Percentiles rank a stretch among this genome's conserved stretches.
phyloP scores from a whole-genome alignment of 2,797 vertebrate genomes.

The Falco cherrug region DNA sequence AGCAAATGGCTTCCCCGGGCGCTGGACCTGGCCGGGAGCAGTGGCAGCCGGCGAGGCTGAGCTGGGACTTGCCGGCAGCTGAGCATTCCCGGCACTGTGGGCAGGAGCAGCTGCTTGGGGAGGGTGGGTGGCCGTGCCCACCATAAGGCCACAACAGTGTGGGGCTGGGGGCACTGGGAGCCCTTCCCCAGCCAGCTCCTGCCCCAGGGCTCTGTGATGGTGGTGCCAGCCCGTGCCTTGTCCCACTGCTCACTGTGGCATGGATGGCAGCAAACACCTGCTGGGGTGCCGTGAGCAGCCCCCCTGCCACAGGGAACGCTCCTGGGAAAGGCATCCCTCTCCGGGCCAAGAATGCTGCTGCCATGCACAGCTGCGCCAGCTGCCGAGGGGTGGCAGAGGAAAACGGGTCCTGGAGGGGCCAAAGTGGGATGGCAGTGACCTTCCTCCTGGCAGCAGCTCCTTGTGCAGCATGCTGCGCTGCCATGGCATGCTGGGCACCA shows the following conservation, averaged over 20 bases:
- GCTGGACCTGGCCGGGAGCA: not conserved
- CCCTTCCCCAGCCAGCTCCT: rapidly evolving
- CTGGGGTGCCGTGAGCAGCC: rapidly evolving
- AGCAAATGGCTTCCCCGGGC: not conserved
- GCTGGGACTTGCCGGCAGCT: not conserved
- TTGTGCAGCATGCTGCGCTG: rapidly evolving
- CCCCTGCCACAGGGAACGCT: not conserved
- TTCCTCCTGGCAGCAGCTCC: not conserved
- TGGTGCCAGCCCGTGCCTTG: rapidly evolving
- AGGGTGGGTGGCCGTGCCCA: rapidly evolving
- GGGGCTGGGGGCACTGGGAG: too few relatives aligned
- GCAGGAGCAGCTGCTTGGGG: not conserved
- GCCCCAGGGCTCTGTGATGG: rapidly evolving
- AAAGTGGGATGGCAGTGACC: rapidly evolving
- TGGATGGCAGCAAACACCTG: not conserved
- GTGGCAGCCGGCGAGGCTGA: rapidly evolving
- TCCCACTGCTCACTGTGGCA: rapidly evolving
- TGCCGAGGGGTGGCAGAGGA: not conserved
- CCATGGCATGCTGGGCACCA: rapidly evolving
- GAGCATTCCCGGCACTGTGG: not conserved
- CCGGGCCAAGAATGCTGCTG: not conserved
- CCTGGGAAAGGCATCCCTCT: not conserved
- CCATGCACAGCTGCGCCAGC: not conserved
- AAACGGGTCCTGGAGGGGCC: rapidly evolving
- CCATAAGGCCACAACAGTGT: rapidly evolving